Conservation (phyloP, 2,797 vertebrate genomes). For the Darevskia mixta region DNA sequence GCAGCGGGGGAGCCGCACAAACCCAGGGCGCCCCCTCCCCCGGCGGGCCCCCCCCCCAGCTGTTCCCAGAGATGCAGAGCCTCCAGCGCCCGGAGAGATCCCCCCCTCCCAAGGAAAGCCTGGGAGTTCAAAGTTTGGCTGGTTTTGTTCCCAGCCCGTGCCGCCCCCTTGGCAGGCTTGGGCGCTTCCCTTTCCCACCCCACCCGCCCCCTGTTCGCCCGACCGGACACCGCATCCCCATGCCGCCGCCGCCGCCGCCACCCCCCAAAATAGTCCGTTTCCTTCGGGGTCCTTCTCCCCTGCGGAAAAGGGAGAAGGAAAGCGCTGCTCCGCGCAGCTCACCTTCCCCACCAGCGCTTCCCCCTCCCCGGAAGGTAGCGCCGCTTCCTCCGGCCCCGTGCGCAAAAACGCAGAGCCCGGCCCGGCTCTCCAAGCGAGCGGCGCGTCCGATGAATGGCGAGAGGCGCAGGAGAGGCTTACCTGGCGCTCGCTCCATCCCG, state of each 20-base stretch:
- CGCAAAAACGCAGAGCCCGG: not conserved
- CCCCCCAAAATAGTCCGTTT: no score
- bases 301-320: no score
- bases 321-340: not conserved
- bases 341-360: not conserved
- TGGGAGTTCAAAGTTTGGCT: not conserved
- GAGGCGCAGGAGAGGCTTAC: not conserved
- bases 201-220: no score
- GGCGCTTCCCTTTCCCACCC: not conserved
- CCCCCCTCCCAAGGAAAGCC: slow-evolving; percentile 49
- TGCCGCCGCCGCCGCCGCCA: no score
- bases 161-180: not conserved
- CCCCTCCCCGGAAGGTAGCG: slow-evolving; percentile 5
- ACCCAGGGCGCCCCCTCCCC: slow-evolving; percentile 45
- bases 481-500: slow-evolving; percentile 18
- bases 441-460: not conserved
- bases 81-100: slow-evolving; percentile 30
- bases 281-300: not conserved
- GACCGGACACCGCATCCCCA: no score
- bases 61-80: slow-evolving; percentile 18
- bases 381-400: not conserved
- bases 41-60: not conserved
- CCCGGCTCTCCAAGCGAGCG: not conserved
- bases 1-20: not conserved
- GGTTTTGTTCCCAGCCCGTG: not conserved